Evolutionary conservation across 2,113 vertebrate genomes (phyloP).

Genomic region (Gobiocypris rarus): DNA sequence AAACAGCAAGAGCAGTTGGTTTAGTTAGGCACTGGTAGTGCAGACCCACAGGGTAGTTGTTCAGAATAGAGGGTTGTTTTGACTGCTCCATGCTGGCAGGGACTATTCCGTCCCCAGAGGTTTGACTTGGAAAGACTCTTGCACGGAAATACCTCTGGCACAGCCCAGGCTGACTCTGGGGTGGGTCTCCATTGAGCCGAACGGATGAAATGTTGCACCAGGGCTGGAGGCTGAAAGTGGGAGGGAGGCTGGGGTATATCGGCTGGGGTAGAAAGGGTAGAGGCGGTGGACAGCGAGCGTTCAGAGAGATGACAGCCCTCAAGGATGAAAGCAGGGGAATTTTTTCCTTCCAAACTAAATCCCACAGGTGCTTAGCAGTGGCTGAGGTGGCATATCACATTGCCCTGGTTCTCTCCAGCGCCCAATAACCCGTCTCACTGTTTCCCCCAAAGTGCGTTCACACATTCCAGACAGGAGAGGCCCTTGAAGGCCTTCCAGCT

Average conservation of each 20-base stretch:
- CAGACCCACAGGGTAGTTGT: constrained; percentile 25
- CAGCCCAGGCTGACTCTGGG: constrained; percentile 39
- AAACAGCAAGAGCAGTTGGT: neutral
- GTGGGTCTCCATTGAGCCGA: constrained; percentile 48
- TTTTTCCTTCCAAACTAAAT: constrained; percentile 41
- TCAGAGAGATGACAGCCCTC: constrained; percentile 33
- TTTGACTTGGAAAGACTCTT: constrained; percentile 43
- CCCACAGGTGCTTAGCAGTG: constrained; percentile 35
- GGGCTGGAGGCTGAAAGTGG: constrained; percentile 15
- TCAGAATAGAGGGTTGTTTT: constrained; percentile 53
- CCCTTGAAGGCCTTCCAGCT: constrained; percentile 59
- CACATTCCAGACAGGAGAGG: constrained; percentile 56
- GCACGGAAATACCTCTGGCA: constrained; percentile 52
- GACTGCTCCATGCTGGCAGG: constrained; percentile 49
- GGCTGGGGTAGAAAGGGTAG: constrained; percentile 1
- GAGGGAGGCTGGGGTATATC: constrained; percentile 16
- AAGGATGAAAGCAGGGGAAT: constrained; percentile 41
- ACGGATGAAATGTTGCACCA: constrained; percentile 31
- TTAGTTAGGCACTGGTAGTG: constrained; percentile 21
- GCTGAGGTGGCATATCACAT: constrained; percentile 54
- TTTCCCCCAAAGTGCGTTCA: constrained; percentile 47
- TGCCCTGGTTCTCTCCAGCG: constrained; percentile 30
- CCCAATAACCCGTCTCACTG: constrained; percentile 47
- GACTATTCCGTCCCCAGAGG: constrained; percentile 41
- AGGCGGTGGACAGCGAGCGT: neutral